Base-by-base conservation (phyloP, 1,140 invertebrate genomes). In the Cyclina sinensis region DNA sequence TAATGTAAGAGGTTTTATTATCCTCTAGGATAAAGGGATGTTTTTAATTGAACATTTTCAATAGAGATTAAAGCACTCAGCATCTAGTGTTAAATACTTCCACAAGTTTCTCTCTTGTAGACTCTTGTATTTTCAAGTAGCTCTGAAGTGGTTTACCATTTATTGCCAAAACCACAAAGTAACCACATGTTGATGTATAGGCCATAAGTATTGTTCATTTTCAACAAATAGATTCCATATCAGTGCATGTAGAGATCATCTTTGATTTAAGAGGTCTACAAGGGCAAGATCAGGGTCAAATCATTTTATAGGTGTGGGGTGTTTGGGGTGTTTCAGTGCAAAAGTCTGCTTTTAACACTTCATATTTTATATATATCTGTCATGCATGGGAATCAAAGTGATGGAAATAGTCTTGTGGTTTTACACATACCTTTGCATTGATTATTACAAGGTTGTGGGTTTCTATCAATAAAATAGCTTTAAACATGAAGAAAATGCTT, bases 131-230 rank as follows among this genome's bases (percentile, higher is more conserved):
- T 70, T 35, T 70, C 1, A 70, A 70, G 65, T 70, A 37, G 65
- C 21, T 70, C 11, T n/a, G 3, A 37, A 70, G 65, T 37, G 32
- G 65, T 30, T 39, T 37, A 16, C 65, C 24, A 70, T 39, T 70
- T 70, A 70, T 70, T 70, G 65, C 35, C n/a, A 62, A 62, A 70
- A 70, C 65, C 65, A 70, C 65, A 70, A 70, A 37, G 32, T n/a
- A 70, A 70, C 65, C 65, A 70, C 65, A 70, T 70, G 65, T 70
- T 70, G 32, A 70, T 70, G 32, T 70, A 70, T 37, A 16, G 14
- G 32, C 27, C 65, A 70, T 70, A 70, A 37, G 30, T 37, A 37
- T 39, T 39, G 43, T 32, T 39, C 35, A 39, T 32, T 70, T 39
- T 35, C 65, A 70, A 70, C 37, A 70, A 39, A 70, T 37, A 32